phyloP scores from a whole-genome alignment of 1,140 invertebrate genomes.

The Sarcophaga peregrina region DNA sequence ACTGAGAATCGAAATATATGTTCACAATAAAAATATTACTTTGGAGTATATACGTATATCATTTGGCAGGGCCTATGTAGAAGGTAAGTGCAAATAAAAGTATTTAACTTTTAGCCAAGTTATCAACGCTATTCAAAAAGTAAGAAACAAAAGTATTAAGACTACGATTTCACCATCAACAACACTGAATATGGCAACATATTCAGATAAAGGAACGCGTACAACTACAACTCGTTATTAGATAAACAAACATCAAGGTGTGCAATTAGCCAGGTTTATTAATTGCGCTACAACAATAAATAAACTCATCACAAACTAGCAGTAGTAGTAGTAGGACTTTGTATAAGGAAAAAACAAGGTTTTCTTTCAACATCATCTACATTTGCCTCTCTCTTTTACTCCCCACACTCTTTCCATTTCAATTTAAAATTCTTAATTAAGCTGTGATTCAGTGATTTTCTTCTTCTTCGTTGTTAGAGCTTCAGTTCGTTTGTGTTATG shows the following conservation, averaged over 20 bases:
- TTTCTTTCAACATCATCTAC: too few species aligned
- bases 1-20: too few species aligned
- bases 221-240: not conserved
- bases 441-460: slow-evolving; percentile 13
- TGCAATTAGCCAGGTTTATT: slow-evolving; percentile 26
- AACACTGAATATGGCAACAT: too few species aligned
- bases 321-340: not conserved
- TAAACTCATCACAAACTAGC: slow-evolving; percentile 14
- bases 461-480: not conserved
- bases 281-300: slow-evolving; percentile 22
- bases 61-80: too few species aligned
- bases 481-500: not conserved
- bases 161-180: not conserved
- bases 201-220: not conserved
- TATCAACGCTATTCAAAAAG: too few species aligned
- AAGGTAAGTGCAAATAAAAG: too few species aligned
- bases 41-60: too few species aligned
- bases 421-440: slow-evolving; percentile 2
- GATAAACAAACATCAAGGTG: slow-evolving; percentile 21
- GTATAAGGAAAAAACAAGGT: too few species aligned
- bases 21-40: too few species aligned
- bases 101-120: too few species aligned
- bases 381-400: not conserved
- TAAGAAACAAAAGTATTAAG: not conserved
- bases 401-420: too few species aligned